Conservation (phyloP, 2,888 invertebrate species). For the Pyrrhosoma nymphula region DNA sequence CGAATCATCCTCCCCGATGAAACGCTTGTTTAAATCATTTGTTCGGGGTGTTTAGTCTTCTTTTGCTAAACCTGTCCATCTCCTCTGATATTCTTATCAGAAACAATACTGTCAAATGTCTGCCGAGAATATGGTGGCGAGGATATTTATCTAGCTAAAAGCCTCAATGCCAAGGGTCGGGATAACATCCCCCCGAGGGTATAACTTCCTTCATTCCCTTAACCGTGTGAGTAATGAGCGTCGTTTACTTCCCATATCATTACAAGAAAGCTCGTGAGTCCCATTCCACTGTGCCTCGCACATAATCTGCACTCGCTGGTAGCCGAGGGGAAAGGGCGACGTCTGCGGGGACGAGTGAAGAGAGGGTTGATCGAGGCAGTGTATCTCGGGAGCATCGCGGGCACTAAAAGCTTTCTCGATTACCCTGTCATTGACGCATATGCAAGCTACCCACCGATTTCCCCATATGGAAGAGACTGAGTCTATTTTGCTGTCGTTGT, state of each 20-base stretch:
- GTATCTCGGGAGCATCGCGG: neutral
- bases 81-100: too few species aligned
- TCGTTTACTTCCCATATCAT: conserved; percentile 49
- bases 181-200: neutral
- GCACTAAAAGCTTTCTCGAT: neutral
- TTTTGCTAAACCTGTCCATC: too few species aligned
- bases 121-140: neutral
- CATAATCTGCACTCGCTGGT: neutral
- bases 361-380: neutral
- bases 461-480: conserved; percentile 16
- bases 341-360: neutral
- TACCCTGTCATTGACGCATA: conserved; percentile 33
- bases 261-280: conserved; percentile 33
- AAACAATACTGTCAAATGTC: neutral
- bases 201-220: neutral
- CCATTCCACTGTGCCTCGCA: neutral
- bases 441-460: neutral
- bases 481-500: neutral
- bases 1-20: too few species aligned
- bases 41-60: too few species aligned
- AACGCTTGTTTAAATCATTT: too few species aligned
- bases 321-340: neutral
- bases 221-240: conserved; percentile 28
- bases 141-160: neutral
- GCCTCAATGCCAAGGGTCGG: neutral